Conservation (phyloP, 2,797 vertebrate species). For the Cyclopterus lumpus region DNA sequence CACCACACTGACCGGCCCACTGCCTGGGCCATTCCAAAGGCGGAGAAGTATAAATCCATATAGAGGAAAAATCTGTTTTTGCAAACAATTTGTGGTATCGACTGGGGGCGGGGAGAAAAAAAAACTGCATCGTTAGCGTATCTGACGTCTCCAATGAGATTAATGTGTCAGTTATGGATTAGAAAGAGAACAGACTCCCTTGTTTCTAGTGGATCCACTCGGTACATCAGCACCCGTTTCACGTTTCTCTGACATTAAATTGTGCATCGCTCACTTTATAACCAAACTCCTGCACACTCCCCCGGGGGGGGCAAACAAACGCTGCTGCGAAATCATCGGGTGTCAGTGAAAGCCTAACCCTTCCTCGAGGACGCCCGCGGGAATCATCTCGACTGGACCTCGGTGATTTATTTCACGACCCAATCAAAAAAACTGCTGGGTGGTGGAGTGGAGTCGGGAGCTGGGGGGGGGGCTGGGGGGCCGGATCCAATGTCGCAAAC, state of each 20-base stretch:
- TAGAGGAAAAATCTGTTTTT: background rate
- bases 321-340: constrained; percentile 34
- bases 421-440: constrained; percentile 50
- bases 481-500: constrained; percentile 37
- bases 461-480: too few species aligned
- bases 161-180: background rate
- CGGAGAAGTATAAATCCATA: background rate
- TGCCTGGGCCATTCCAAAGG: too few species aligned
- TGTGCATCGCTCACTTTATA: constrained; percentile 11
- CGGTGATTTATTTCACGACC: constrained; percentile 56
- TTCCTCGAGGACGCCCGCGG: constrained; percentile 11
- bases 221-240: background rate
- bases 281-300: background rate
- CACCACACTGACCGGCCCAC: background rate
- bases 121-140: too few species aligned
- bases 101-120: too few species aligned
- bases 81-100: background rate
- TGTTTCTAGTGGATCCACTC: background rate
- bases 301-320: constrained; percentile 23
- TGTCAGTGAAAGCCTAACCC: constrained; percentile 25
- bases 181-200: background rate
- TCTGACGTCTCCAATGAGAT: background rate
- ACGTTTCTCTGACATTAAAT: constrained; percentile 12
- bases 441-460: background rate
- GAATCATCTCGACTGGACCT: constrained; percentile 17